These are phyloP conservation scores for Phacellophora camtschatica DNA, from an alignment of 30 jellyfish, hydroid and myxozoan genomes.

Conservation along the genomic window DNA sequence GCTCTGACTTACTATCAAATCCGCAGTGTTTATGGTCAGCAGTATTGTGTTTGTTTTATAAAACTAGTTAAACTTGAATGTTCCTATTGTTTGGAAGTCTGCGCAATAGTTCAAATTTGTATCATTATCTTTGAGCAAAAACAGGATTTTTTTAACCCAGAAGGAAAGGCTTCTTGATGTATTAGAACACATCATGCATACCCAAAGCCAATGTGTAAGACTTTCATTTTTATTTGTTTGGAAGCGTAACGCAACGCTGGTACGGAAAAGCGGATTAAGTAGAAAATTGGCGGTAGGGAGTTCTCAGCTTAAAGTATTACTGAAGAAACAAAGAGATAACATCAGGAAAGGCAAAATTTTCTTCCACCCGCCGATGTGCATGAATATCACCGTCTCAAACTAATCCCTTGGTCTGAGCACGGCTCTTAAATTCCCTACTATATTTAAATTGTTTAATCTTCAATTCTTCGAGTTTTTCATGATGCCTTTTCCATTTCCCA, in stretches of 20 bases:
- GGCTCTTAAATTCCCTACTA: constrained; percentile 21
- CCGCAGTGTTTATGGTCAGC: too few relatives aligned
- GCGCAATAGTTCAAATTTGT: neutral
- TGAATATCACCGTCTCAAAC: neutral
- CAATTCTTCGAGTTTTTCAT: neutral
- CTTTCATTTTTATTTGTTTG: constrained; percentile 19
- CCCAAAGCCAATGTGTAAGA: neutral
- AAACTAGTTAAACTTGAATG: too few relatives aligned
- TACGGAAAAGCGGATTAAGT: constrained; percentile 40
- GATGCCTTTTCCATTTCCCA: constrained; percentile 35
- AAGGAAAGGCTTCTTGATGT: neutral
- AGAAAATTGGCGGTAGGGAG: constrained; percentile 46
- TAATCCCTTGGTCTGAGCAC: constrained; percentile 28
- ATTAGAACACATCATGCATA: constrained; percentile 4
- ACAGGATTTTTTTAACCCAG: constrained; percentile 27
- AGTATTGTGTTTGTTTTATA: too few relatives aligned
- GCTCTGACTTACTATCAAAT: too few relatives aligned
- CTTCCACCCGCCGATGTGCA: constrained; percentile 8
- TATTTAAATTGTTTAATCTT: neutral
- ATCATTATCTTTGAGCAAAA: neutral
- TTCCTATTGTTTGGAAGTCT: too few relatives aligned
- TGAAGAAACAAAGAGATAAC: neutral
- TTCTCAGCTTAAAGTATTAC: constrained; percentile 41
- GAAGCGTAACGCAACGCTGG: neutral
- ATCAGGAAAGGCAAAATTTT: constrained; percentile 5